Percentiles rank a stretch among this genome's conserved stretches.
These are phyloP conservation scores for Periparus ater DNA, from an alignment of 2,797 vertebrate genomes.

Conservation along the genomic window DNA sequence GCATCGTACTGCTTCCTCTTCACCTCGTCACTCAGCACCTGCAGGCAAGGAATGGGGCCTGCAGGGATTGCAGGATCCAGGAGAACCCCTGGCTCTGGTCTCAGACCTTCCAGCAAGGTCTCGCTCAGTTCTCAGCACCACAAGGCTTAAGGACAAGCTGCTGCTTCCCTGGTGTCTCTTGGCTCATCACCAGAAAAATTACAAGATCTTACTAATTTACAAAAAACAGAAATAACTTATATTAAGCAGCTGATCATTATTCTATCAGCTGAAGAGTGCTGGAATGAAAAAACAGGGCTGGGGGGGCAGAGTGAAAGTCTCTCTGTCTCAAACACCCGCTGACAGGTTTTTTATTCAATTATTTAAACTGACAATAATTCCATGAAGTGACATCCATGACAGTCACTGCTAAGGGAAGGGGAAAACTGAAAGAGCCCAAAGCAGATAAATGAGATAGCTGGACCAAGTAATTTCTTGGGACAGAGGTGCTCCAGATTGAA, in stretches of 20 bases:
- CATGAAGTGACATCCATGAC: background rate
- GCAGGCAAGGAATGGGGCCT: fast-evolving
- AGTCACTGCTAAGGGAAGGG: background rate
- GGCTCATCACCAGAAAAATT: background rate
- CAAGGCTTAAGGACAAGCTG: background rate
- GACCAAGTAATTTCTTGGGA: background rate
- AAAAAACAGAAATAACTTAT: fast-evolving
- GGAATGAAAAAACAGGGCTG: background rate
- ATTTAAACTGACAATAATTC: background rate
- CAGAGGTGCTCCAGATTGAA: background rate
- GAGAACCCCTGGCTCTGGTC: background rate
- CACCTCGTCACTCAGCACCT: conserved; percentile 92
- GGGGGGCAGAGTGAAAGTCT: background rate
- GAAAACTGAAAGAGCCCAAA: background rate
- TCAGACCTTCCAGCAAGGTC: background rate
- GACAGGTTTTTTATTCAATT: background rate
- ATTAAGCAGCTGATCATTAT: fast-evolving
- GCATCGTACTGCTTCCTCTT: conserved; percentile 95
- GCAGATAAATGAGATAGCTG: background rate
- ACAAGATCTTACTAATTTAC: background rate
- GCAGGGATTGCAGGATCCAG: fast-evolving
- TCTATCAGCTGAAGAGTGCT: fast-evolving
- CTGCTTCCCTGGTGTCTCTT: background rate
- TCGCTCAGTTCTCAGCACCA: fast-evolving
- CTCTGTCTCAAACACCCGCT: background rate